These are phyloP conservation scores for Branchinecta sandiegonensis DNA, from an alignment of 2,888 invertebrate genomes.

Conservation along the genomic window DNA sequence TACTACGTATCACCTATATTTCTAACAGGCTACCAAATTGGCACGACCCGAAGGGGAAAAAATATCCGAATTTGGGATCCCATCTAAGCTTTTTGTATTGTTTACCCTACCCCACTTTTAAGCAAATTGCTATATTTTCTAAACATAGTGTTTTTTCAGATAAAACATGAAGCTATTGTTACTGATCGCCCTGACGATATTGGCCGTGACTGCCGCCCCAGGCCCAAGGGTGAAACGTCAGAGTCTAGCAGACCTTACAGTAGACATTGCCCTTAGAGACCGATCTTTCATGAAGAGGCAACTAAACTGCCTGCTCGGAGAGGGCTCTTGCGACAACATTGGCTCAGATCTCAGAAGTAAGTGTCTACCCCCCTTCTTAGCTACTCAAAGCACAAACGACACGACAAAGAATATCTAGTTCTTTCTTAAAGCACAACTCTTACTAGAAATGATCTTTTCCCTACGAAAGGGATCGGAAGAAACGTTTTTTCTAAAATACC, in stretches of 20 bases:
- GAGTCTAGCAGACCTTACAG: conserved; percentile 6
- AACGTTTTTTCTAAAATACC: too few relatives aligned
- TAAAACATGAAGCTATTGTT: neutral
- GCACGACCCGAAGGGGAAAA: too few relatives aligned
- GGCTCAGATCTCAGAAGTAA: conserved; percentile 22
- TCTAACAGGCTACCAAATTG: too few relatives aligned
- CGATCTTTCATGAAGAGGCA: conserved; percentile 22
- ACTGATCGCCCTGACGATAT: neutral
- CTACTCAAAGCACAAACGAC: too few relatives aligned
- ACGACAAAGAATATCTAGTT: too few relatives aligned
- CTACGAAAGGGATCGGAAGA: too few relatives aligned
- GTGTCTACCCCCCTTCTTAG: neutral
- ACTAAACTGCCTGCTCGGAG: conserved; percentile 22
- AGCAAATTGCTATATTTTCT: too few relatives aligned
- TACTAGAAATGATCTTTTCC: neutral
- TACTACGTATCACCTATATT: too few relatives aligned
- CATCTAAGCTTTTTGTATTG: too few relatives aligned
- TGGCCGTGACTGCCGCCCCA: neutral
- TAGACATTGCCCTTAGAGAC: conserved; percentile 21
- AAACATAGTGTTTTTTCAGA: neutral
- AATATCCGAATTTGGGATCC: too few relatives aligned
- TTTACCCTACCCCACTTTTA: too few relatives aligned
- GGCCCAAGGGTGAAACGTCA: conserved; percentile 13
- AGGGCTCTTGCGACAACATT: conserved; percentile 23
- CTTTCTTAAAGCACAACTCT: neutral